Evolutionary conservation across 2,113 vertebrate species (phyloP), one percentile per base, ranked within the genome.

Genomic region (Phyllopteryx taeniolatus): DNA sequence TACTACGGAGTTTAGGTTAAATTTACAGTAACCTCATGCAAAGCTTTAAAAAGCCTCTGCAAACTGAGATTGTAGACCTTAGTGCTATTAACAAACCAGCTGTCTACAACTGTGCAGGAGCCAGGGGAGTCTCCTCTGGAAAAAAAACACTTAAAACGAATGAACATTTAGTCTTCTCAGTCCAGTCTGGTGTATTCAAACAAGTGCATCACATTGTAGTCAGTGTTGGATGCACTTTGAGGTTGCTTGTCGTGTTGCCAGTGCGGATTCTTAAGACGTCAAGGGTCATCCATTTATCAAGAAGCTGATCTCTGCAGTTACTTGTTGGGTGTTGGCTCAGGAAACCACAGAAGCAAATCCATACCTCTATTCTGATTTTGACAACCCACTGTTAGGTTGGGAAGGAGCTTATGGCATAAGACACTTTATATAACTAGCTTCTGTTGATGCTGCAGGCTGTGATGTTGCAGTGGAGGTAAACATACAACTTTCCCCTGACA

Each of bases 391-490:
- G 81, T 85, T 73, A 64, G 72, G 75, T 80, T 76, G 74, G 76
- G 71, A 74, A 77, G 78, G 79, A 72, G 77, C 84, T 81, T 70
- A 61, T 78, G 83, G 79, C 90, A 90, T 90, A 93, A 91, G 90
- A 90, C 87, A 79, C 56, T 84, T 93, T 93, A 85, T 86, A 85
- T 90, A 94, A 93, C 84, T 7, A 71, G 78, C 81, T 72, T 72
- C 76, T 91, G 90, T 91, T 89, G 83, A 88, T 91, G 89, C 89
- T 90, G 92, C 79, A 79, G 72, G 82, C 85, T 22, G 31, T 68
- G 80, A 72, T 74, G 61, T 64, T 77, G 70, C 70, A 73, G 57
- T 9, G 49, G 63, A 79, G 78, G 35, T 70, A 68, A 59, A 68
- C 65, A 60, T 22, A 60, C 74, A 72, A 75, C 7, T 33, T 6